Conservation (phyloP, 2,888 invertebrate species). For the Meteorus colon region DNA sequence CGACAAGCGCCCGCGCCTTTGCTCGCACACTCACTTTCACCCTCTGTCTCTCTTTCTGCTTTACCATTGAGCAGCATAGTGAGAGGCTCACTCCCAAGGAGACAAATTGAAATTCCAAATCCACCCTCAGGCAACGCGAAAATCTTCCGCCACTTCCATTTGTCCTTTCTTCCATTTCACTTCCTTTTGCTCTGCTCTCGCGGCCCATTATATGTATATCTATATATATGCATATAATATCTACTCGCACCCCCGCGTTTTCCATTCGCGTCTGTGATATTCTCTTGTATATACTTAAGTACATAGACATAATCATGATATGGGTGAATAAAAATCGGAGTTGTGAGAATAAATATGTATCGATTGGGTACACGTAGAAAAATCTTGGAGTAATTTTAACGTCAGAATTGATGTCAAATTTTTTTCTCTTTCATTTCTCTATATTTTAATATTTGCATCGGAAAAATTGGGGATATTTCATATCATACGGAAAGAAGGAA, state of each 20-base stretch:
- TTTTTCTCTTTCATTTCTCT: not conserved
- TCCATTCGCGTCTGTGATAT: not conserved
- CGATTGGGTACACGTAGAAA: not conserved
- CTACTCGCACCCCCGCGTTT: not conserved
- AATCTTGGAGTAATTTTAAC: no score
- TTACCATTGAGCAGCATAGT: slow-evolving; percentile 1
- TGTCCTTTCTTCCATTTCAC: slow-evolving; percentile 31
- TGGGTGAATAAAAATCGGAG: not conserved
- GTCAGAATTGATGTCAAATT: not conserved
- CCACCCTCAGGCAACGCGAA: slow-evolving; percentile 33
- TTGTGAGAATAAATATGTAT: not conserved
- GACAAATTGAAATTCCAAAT: slow-evolving; percentile 45
- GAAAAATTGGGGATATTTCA: no score
- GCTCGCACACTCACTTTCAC: not conserved
- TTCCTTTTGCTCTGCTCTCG: not conserved
- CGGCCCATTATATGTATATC: not conserved
- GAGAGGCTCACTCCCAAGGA: slow-evolving; percentile 25
- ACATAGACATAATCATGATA: not conserved
- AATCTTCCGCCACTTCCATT: slow-evolving; percentile 37
- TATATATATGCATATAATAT: not conserved
- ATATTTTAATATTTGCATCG: no score
- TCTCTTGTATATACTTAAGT: not conserved
- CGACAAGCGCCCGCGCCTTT: slow-evolving; percentile 14
- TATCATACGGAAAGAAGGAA: no score
- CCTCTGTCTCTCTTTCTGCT: not conserved